Conservation (phyloP, 2,888 invertebrate species). For the Chrysopilus asiliformis region DNA sequence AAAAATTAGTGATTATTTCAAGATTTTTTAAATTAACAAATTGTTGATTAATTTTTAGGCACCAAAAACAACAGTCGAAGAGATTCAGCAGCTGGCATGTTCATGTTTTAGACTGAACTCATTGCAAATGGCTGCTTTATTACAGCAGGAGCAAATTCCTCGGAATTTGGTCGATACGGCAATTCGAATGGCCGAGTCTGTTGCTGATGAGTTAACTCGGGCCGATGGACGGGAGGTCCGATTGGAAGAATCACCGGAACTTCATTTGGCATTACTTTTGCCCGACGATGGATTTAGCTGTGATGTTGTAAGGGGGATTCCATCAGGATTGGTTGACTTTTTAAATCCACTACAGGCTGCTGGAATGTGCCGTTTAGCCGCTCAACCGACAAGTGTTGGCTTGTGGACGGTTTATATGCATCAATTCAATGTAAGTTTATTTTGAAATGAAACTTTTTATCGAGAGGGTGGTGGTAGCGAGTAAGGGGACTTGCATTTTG, state of each 20-base stretch:
- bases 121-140: constrained; percentile 74
- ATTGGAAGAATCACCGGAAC: constrained; percentile 81
- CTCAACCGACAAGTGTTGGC: constrained; percentile 82
- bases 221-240: constrained; percentile 83
- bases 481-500: too few relatives aligned
- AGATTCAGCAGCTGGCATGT: constrained; percentile 76
- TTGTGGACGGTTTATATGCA: constrained; percentile 94
- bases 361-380: constrained; percentile 78
- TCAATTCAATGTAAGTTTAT: constrained; percentile 39
- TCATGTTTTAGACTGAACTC: constrained; percentile 97
- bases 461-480: too few relatives aligned
- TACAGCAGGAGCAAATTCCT: constrained; percentile 47
- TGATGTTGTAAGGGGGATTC: constrained; percentile 88
- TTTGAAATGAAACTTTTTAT: too few relatives aligned
- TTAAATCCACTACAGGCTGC: constrained; percentile 69
- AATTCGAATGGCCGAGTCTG: constrained; percentile 67
- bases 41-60: constrained; percentile 39
- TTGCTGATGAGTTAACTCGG: constrained; percentile 81
- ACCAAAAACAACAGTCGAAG: constrained; percentile 72
- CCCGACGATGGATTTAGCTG: constrained; percentile 98
- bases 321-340: constrained; percentile 83
- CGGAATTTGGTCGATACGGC: constrained; percentile 49
- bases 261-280: constrained; percentile 79
- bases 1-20: too few relatives aligned
- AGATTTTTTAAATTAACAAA: too few relatives aligned